Evolutionary conservation across 2,113 vertebrate species (phyloP).

Genomic region (Sardina pilchardus): DNA sequence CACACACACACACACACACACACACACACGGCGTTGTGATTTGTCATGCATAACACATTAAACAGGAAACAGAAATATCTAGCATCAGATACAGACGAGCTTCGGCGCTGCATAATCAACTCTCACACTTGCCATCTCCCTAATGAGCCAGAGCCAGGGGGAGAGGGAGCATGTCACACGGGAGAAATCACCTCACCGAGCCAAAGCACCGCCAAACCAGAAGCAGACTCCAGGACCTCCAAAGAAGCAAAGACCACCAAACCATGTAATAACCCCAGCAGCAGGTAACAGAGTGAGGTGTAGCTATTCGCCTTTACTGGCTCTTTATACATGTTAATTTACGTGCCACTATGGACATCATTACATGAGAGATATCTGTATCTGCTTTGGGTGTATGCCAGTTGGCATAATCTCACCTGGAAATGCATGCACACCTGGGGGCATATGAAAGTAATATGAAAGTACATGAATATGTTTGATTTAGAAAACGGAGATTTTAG

Average conservation of each 20-base stretch:
- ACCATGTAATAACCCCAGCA: too few species aligned
- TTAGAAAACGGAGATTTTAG: not conserved
- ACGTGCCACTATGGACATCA: not conserved
- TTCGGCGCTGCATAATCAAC: slow-evolving; percentile 54
- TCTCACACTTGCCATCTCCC: slow-evolving; percentile 42
- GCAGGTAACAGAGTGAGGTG: not conserved
- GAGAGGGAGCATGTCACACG: slow-evolving; percentile 32
- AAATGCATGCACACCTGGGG: not conserved
- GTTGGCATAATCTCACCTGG: not conserved
- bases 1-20: not conserved
- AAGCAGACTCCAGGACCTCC: not conserved
- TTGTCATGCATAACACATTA: slow-evolving; percentile 49
- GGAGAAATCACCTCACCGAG: not conserved
- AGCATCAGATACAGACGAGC: slow-evolving; percentile 45
- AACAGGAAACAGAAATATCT: slow-evolving; percentile 50
- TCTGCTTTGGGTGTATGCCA: not conserved
- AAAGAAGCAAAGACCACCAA: not conserved
- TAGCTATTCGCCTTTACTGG: not conserved
- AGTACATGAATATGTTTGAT: not conserved
- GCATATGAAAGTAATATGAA: not conserved
- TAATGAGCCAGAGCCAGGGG: slow-evolving; percentile 43
- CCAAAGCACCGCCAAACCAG: not conserved
- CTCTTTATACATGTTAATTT: not conserved
- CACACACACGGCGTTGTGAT: slow-evolving; percentile 38
- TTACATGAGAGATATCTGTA: not conserved